These are phyloP conservation scores for Coranthus polyacanthus DNA, from an alignment of 2,797 vertebrate genomes.

Conservation along the genomic window DNA sequence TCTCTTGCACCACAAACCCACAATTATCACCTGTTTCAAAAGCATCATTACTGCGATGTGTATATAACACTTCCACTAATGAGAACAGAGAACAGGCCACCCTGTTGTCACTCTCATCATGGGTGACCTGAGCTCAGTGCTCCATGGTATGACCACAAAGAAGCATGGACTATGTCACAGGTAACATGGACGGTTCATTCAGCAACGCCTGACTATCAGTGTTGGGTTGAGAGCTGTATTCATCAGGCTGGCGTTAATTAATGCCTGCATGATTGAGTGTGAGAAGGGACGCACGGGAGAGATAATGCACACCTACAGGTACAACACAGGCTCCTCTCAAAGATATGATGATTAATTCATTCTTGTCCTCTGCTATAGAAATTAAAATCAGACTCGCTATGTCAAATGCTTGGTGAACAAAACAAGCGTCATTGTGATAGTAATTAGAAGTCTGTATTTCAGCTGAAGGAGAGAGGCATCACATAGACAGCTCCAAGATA, in stretches of 20 bases:
- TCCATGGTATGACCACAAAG: slow-evolving; percentile 56
- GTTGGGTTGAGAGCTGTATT: slow-evolving; percentile 69
- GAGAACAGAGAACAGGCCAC: slow-evolving; percentile 47
- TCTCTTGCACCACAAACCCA: slow-evolving; percentile 22
- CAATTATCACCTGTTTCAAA: slow-evolving; percentile 41
- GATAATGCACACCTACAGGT: slow-evolving; percentile 79
- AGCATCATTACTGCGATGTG: slow-evolving; percentile 56
- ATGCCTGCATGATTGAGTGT: slow-evolving; percentile 77
- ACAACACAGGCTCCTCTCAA: slow-evolving; percentile 61
- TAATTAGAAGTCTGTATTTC: slow-evolving; percentile 62
- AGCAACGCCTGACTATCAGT: slow-evolving; percentile 59
- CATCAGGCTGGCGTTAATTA: slow-evolving; percentile 79
- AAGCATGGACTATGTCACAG: slow-evolving; percentile 53
- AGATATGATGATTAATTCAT: slow-evolving; percentile 78
- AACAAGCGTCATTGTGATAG: slow-evolving; percentile 53
- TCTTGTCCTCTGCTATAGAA: slow-evolving; percentile 67
- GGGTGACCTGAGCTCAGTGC: slow-evolving; percentile 36
- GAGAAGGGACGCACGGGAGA: slow-evolving; percentile 61
- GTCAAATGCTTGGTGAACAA: slow-evolving; percentile 66
- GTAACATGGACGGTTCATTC: slow-evolving; percentile 61
- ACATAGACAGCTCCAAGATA: slow-evolving; percentile 36
- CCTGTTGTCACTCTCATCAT: slow-evolving; percentile 43
- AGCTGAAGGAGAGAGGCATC: slow-evolving; percentile 29
- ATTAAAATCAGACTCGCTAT: slow-evolving; percentile 68
- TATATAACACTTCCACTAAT: slow-evolving; percentile 55